These are phyloP conservation scores for Oncorhynchus kisutch DNA, from an alignment of 2,113 vertebrate genomes.

Conservation along the genomic window DNA sequence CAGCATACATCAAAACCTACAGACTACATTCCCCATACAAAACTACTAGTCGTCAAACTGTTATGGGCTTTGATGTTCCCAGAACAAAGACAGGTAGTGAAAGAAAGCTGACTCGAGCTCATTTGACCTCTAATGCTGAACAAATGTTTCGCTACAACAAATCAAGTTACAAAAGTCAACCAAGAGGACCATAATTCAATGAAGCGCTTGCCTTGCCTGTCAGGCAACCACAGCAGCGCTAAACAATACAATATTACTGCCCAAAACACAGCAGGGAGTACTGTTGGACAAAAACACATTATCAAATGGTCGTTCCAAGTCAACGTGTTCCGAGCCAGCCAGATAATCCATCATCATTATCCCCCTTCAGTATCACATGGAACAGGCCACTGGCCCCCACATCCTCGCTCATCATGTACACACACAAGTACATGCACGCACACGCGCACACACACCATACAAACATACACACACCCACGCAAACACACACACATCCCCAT, in stretches of 20 bases:
- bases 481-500: not conserved
- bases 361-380: constrained; percentile 2
- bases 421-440: not conserved
- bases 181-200: not conserved
- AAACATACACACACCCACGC: too few species aligned
- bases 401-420: not conserved
- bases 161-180: not conserved
- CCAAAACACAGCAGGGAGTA: not conserved
- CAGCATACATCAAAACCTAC: not conserved
- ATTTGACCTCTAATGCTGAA: not conserved
- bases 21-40: not conserved
- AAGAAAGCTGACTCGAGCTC: not conserved
- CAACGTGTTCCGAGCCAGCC: not conserved
- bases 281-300: not conserved
- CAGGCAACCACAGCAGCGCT: not conserved
- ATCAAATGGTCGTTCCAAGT: not conserved
- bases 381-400: not conserved
- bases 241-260: not conserved
- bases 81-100: not conserved
- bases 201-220: not conserved
- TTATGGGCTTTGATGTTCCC: not conserved
- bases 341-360: constrained; percentile 13
- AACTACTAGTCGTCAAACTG: not conserved
- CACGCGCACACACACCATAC: too few species aligned
- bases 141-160: not conserved